Conservation (phyloP, 2,113 vertebrate species). For the Mobula birostris region DNA sequence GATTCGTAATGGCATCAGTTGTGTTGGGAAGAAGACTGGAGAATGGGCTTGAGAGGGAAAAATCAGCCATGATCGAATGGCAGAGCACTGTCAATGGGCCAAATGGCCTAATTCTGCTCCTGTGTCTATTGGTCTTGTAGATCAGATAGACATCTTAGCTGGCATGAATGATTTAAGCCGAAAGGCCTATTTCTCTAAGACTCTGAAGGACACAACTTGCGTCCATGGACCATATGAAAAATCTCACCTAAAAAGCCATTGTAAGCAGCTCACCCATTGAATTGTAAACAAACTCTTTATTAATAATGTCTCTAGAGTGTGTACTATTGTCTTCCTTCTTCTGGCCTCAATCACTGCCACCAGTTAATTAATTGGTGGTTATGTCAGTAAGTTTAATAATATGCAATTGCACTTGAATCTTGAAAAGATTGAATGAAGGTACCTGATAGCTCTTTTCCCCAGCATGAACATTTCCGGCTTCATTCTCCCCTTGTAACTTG, state of each 20-base stretch:
- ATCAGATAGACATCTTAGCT: too few relatives aligned
- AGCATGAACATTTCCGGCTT: not conserved
- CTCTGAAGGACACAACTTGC: not conserved
- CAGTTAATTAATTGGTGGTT: not conserved
- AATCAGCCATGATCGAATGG: too few relatives aligned
- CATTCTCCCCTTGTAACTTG: not conserved
- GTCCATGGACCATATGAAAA: not conserved
- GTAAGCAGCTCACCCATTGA: not conserved
- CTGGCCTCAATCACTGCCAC: not conserved
- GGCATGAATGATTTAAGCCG: not conserved
- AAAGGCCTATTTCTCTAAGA: too few relatives aligned
- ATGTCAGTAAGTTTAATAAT: not conserved
- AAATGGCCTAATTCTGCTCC: too few relatives aligned
- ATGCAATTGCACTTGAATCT: not conserved
- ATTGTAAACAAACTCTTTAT: not conserved
- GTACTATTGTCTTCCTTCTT: not conserved
- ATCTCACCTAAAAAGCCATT: not conserved
- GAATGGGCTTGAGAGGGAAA: too few relatives aligned
- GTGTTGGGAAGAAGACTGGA: too few relatives aligned
- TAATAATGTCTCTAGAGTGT: too few relatives aligned
- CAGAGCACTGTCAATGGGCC: too few relatives aligned
- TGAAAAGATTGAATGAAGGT: not conserved
- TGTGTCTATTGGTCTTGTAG: too few relatives aligned
- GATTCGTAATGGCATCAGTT: too few relatives aligned
- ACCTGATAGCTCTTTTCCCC: not conserved